Conservation (phyloP, 1,140 invertebrate species). For the Tribolium castaneum region DNA sequence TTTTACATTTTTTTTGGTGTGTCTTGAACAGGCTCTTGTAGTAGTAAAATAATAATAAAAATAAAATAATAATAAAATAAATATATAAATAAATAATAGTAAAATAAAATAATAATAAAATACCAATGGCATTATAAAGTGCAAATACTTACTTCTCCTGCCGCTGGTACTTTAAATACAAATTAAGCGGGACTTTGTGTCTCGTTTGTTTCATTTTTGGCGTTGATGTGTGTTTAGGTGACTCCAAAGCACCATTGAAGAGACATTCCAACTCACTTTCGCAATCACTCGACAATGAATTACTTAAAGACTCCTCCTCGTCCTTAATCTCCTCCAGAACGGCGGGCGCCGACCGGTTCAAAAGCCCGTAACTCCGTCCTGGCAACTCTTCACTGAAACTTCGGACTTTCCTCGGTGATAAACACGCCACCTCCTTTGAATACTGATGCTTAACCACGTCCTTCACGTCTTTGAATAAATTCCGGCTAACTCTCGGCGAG, state of each 20-base stretch:
- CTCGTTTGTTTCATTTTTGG: constrained; percentile 54
- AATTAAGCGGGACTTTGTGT: constrained; percentile 51
- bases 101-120: too few relatives aligned
- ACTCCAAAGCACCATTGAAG: constrained; percentile 53
- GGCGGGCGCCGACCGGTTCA: constrained; percentile 53
- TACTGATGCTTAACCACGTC: constrained; percentile 57
- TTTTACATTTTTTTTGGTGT: too few relatives aligned
- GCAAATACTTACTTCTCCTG: constrained; percentile 51
- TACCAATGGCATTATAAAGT: background rate
- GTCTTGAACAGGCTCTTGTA: too few relatives aligned
- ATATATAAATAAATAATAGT: too few relatives aligned
- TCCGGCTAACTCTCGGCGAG: constrained; percentile 60
- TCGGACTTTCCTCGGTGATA: background rate
- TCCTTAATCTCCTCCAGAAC: constrained; percentile 40
- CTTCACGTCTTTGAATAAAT: constrained; percentile 57
- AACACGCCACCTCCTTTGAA: constrained; percentile 51
- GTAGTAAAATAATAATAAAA: too few relatives aligned
- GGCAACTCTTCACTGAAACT: constrained; percentile 2
- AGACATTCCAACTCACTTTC: constrained; percentile 61
- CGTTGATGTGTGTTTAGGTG: constrained; percentile 60
- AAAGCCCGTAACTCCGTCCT: background rate
- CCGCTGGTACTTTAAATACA: constrained; percentile 54
- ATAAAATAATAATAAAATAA: too few relatives aligned
- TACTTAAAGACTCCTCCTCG: constrained; percentile 43
- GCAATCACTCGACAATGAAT: constrained; percentile 48